These are phyloP conservation scores for Enteromius unitaeniatus DNA, from an alignment of 2,797 vertebrate species.

Conservation along the genomic window DNA sequence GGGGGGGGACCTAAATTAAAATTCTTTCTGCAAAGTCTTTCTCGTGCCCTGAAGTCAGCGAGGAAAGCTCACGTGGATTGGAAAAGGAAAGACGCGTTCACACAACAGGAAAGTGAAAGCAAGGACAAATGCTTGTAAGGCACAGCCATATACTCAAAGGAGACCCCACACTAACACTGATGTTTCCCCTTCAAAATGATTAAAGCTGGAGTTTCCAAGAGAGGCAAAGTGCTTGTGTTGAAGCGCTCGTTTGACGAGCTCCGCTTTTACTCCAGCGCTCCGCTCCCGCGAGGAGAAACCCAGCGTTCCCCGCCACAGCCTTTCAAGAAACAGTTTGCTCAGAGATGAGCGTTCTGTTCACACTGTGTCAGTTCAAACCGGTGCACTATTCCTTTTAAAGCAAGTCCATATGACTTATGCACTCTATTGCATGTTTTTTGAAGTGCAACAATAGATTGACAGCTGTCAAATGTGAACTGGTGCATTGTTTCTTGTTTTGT, in stretches of 20 bases:
- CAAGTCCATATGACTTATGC: not conserved
- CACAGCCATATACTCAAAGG: conserved; percentile 58
- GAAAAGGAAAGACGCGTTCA: conserved; percentile 29
- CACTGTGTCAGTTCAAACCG: not conserved
- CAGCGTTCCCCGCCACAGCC: conserved; percentile 45
- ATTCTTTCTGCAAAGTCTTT: conserved; percentile 31
- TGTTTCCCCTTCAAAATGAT: conserved; percentile 67
- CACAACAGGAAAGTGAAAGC: conserved; percentile 48
- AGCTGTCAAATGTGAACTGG: not conserved
- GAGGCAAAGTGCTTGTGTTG: conserved; percentile 30
- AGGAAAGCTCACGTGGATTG: conserved; percentile 39
- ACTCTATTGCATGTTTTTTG: not conserved
- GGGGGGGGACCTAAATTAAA: conserved; percentile 17
- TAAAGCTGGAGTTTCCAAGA: conserved; percentile 59
- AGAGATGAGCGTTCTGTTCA: not conserved
- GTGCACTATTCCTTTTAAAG: not conserved
- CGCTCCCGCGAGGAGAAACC: conserved; percentile 61
- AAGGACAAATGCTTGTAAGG: conserved; percentile 56
- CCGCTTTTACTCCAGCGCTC: conserved; percentile 49
- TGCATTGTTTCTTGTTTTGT: not conserved
- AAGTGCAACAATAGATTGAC: not conserved
- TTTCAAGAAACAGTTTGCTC: not conserved
- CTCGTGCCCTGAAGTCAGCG: conserved; percentile 34
- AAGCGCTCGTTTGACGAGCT: conserved; percentile 58
- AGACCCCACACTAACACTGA: conserved; percentile 61